These are phyloP conservation scores for Limnephilus rhombicus DNA, from an alignment of 2,888 invertebrate species.

Conservation along the genomic window DNA sequence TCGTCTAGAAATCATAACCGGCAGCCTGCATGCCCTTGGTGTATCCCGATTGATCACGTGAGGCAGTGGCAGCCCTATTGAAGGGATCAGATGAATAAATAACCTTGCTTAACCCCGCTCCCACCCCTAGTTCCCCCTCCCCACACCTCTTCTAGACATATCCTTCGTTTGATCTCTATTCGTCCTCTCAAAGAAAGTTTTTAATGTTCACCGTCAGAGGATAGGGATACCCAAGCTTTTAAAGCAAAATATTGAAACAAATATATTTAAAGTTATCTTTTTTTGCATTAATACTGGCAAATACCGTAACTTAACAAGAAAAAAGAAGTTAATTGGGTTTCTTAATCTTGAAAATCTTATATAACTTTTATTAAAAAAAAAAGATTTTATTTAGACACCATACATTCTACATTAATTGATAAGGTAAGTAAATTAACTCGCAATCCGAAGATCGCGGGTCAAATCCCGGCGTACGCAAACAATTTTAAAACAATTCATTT, in stretches of 20 bases:
- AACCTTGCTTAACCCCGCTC: conserved; percentile 33
- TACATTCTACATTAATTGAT: too few species aligned
- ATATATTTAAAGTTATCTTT: neutral
- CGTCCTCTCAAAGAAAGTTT: conserved; percentile 55
- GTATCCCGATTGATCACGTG: neutral
- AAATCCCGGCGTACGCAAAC: too few species aligned
- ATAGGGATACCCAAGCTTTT: neutral
- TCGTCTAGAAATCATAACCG: neutral
- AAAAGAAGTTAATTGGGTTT: too few species aligned
- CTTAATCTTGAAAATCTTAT: too few species aligned
- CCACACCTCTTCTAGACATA: conserved; percentile 42
- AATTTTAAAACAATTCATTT: too few species aligned
- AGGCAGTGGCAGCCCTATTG: neutral
- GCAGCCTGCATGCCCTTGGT: neutral
- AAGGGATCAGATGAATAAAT: conserved; percentile 1
- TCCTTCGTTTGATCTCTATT: conserved; percentile 62
- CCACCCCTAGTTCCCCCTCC: neutral
- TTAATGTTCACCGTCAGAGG: conserved; percentile 23
- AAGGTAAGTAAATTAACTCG: too few species aligned
- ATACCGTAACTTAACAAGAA: too few species aligned
- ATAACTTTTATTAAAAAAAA: too few species aligned
- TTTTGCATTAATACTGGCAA: too few species aligned
- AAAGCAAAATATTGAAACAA: neutral
- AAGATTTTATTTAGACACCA: too few species aligned
- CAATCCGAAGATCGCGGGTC: too few species aligned